Evolutionary conservation across 2,797 vertebrate species (phyloP), one percentile per base, ranked within the genome.

Genomic region (Peromyscus nudipes): DNA sequence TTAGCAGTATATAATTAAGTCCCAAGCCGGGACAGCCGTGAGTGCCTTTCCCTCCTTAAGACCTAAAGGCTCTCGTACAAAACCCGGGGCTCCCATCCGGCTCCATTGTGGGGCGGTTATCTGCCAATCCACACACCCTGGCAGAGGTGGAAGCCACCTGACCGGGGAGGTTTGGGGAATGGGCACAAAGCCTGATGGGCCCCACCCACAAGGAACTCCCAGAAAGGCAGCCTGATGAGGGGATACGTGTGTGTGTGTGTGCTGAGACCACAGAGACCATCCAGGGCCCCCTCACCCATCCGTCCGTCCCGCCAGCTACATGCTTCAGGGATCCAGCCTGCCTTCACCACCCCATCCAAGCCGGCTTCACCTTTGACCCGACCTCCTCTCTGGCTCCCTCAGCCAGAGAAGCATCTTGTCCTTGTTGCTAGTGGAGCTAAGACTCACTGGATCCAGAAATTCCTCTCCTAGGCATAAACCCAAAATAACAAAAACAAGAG

Each of bases 81-180:
- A 95, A 89, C 27, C 34, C 85, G 91, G 43, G 91, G 43, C 95
- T 82, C 37, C 91, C 94, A 97, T 95, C 95, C 46, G 75, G 92
- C 97, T 97, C 96, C 95, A 95, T 97, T 92, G 92, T 13, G 43
- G 87, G 94, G 94, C 86, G 76, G 89, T 96, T 96, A 95, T 92
- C 97, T 97, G 93, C 71, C 71, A 55, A 86, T 16, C 31, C 69
- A 69, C 5, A 2, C 65, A 6, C 52, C 37, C 67, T 76, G 46
- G 92, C 65, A 12, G 46, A 85, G 79, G 69, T 67, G 62, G 83
- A 10, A 0, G 94, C 1, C 0, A 25, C 62, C 3, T 3, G 0
- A 43, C 16, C 0, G 67, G 80, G 55, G 25, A 81, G 55, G n/a
- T 27, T 6, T 60, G 23, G 55, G 12, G 21, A 81, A 52, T 80